Base-by-base conservation (phyloP, 2,113 vertebrate genomes). In the Tragelaphus buxtoni region DNA sequence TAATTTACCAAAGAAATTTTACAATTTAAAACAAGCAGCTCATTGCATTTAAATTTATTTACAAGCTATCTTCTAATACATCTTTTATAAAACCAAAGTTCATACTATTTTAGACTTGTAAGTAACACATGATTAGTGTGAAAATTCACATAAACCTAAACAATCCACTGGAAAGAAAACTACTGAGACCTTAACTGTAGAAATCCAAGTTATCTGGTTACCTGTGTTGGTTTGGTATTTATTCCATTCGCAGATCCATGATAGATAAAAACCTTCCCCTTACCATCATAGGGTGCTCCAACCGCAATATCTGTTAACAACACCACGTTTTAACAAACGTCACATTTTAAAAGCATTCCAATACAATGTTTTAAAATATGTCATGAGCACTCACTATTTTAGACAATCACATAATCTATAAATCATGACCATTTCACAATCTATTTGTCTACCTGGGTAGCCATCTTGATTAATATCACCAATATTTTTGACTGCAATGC, bases 391-490 rank as follows among this genome's bases (percentile, higher is more conserved):
- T 95, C 53, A 39, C 69, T 20, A 63, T 53, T n/a, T 45, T 26
- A 5, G 8, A 32, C 32, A 6, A 88, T 96, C 92, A 84, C 58
- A 39, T 16, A 22, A 84, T 18, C 9, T 47, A 72, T 16, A 49
- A 90, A 79, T 47, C 18, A 55, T 49, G 49, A 90, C 22, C 26
- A 80, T 55, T 30, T 94, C 60, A 85, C 30, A 55, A 28, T 0
- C n/a, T 72, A 39, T 60, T 35, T 35, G 84, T 35, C 94, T 98
- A 99, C 99, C 99, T 98, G 99, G 97, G 81, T 99, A 99, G 20
- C 99, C 99, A 3, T 99, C 99, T 98, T 99, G 99, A 98, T 99
- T 99, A 94, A 99, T 20, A 82, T 99, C 99, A 3, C 99, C 99
- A 5, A 99, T 98, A 81, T 99, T 99, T 98, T 99, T 99, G 81